A percentile compares a stretch with the other conserved stretches of the same genome.
These are phyloP conservation scores for Aspidiotus destructor DNA, from an alignment of 2,888 invertebrate genomes.

Conservation along the genomic window DNA sequence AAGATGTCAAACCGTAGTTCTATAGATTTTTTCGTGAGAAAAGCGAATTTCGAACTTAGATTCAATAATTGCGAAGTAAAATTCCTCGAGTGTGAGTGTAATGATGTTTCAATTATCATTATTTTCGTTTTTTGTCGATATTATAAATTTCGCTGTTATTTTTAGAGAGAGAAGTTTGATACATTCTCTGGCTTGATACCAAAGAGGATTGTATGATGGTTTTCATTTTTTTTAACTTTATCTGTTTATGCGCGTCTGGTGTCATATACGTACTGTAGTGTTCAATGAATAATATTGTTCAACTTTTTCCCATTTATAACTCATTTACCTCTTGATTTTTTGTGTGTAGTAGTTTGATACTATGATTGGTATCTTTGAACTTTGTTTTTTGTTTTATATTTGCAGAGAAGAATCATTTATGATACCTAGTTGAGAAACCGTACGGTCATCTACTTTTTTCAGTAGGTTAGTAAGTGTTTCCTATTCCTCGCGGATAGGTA, in stretches of 20 bases:
- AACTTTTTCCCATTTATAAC: too few relatives aligned
- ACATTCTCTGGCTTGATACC: slow-evolving; percentile 29
- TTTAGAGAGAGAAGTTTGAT: slow-evolving; percentile 22
- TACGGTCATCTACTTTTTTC: neutral
- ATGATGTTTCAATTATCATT: neutral
- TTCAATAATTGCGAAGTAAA: neutral
- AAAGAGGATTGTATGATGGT: slow-evolving; percentile 10
- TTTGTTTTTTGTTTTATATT: too few relatives aligned
- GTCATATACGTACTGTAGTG: neutral
- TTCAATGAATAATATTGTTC: neutral
- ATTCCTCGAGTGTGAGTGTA: neutral
- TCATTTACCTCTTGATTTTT: too few relatives aligned
- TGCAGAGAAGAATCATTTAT: neutral
- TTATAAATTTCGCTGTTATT: slow-evolving; percentile 18
- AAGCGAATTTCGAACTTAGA: neutral
- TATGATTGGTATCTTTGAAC: too few relatives aligned
- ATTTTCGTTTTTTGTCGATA: slow-evolving; percentile 14
- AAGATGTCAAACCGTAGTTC: neutral
- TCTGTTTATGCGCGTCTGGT: slow-evolving; percentile 8
- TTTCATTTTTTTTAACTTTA: slow-evolving; percentile 23
- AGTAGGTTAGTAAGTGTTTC: neutral
- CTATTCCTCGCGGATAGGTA: neutral
- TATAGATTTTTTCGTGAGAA: neutral
- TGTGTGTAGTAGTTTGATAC: too few relatives aligned
- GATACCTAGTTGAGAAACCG: neutral